Percentiles rank a stretch among this genome's conserved stretches.
Evolutionary conservation across 2,113 vertebrate species (phyloP).

Genomic region (Piprites chloris): DNA sequence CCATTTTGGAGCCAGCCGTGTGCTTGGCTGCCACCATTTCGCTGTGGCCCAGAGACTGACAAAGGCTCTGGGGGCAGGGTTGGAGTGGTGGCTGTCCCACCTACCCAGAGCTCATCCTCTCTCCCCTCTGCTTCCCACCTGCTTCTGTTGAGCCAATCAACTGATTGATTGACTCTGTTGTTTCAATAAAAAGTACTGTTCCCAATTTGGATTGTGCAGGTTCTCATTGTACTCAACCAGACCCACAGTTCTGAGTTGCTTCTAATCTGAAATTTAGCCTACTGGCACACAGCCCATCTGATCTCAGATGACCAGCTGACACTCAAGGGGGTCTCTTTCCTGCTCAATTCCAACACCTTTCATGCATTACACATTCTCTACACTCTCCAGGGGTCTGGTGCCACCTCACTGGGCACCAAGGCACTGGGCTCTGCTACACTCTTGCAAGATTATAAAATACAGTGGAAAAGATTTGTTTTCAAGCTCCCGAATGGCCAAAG

Average conservation of each 20-base stretch:
- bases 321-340: not conserved
- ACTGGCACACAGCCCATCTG: not conserved
- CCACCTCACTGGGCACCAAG: not conserved
- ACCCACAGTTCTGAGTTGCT: not conserved
- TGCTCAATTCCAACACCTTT: not conserved
- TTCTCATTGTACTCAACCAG: not conserved
- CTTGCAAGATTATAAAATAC: not conserved
- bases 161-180: too few relatives aligned
- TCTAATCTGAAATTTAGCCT: not conserved
- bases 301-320: too few relatives aligned
- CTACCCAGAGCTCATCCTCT: not conserved
- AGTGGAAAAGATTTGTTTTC: not conserved
- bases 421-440: not conserved
- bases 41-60: not conserved
- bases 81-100: not conserved
- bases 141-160: too few relatives aligned
- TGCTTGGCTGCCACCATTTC: not conserved
- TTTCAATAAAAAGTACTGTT: too few relatives aligned
- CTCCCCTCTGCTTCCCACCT: too few relatives aligned
- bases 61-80: not conserved
- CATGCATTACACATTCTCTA: not conserved
- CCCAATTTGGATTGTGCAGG: not conserved
- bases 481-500: not conserved
- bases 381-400: not conserved
- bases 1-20: not conserved